Conservation (phyloP, 1,140 invertebrate species). For the Drosophila suzukii region DNA sequence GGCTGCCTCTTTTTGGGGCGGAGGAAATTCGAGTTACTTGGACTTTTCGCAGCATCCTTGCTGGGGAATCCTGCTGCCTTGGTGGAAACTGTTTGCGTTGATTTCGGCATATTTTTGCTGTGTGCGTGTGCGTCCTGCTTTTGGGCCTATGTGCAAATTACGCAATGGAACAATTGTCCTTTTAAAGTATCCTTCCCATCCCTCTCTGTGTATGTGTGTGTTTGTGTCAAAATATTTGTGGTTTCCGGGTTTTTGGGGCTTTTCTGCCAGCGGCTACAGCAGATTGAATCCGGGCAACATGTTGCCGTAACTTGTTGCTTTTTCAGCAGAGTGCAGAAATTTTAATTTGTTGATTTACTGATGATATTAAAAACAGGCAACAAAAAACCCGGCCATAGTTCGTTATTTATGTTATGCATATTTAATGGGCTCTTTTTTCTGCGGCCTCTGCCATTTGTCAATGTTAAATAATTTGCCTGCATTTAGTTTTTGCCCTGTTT, state of each 20-base stretch:
- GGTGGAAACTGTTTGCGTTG: slow-evolving; percentile 83
- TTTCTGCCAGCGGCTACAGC: slow-evolving; percentile 49
- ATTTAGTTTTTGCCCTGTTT: slow-evolving; percentile 46
- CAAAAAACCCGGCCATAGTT: slow-evolving; percentile 17
- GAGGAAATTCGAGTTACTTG: slow-evolving; percentile 19
- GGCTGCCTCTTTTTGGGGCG: slow-evolving; percentile 4
- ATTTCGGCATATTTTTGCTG: slow-evolving; percentile 79
- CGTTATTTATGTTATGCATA: slow-evolving; percentile 66
- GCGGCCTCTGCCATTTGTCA: slow-evolving; percentile 61
- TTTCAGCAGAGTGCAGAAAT: slow-evolving; percentile 50
- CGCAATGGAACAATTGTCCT: slow-evolving; percentile 50
- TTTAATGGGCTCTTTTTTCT: slow-evolving; percentile 63
- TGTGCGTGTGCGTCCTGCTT: slow-evolving; percentile 58
- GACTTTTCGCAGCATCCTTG: slow-evolving; percentile 40
- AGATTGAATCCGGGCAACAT: slow-evolving; percentile 57
- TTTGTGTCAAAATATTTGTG: slow-evolving; percentile 77
- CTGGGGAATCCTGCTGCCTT: slow-evolving; percentile 65
- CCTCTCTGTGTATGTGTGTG: slow-evolving; percentile 17
- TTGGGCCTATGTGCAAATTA: slow-evolving; percentile 52
- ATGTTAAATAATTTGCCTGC: slow-evolving; percentile 66
- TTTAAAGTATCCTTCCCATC: background rate
- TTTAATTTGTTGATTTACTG: slow-evolving; percentile 82
- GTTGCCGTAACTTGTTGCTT: slow-evolving; percentile 62
- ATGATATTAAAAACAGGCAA: slow-evolving; percentile 33
- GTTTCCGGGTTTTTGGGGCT: slow-evolving; percentile 77